phyloP scores from a whole-genome alignment of 37 sponge, comb jelly and placozoan species.

The Cliona cf. orientalis region DNA sequence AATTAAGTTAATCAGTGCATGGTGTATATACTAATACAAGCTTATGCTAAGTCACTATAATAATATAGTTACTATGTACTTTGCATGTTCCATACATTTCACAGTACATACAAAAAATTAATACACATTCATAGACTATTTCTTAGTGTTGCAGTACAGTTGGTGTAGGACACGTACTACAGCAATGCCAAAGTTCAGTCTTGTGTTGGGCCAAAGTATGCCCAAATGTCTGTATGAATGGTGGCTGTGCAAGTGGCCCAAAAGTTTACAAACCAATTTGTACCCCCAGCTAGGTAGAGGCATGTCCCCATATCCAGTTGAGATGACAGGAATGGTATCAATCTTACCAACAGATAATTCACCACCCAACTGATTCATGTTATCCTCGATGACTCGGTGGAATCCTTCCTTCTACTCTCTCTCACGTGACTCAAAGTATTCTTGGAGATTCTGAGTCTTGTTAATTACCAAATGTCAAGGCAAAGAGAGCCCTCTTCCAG shows the following conservation, averaged over 20 bases:
- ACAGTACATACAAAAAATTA: no score
- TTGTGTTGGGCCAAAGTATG: no score
- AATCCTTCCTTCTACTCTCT: not conserved
- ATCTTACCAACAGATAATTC: not conserved
- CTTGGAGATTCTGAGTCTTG: not conserved
- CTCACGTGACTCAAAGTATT: not conserved
- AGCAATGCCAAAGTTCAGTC: no score
- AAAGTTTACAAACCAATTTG: not conserved
- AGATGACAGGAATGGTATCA: not conserved
- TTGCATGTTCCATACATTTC: no score
- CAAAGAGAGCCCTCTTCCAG: constrained; percentile 11
- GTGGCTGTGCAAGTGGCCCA: constrained; percentile 3
- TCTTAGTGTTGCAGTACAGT: no score
- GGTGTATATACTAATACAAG: no score
- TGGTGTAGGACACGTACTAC: no score
- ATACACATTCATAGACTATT: no score
- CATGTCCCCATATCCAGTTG: constrained; percentile 2
- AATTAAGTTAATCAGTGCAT: no score
- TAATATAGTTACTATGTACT: no score
- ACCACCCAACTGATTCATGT: not conserved
- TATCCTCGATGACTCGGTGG: not conserved
- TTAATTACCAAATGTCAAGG: constrained; percentile 2
- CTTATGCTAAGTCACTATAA: no score
- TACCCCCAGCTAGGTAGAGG: not conserved
- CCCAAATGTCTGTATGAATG: no score